Percentiles rank a stretch among this genome's conserved stretches.
These are phyloP conservation scores for Pentamera pediparva DNA, from an alignment of 53 echinoderm and acorn worm species.

Conservation along the genomic window DNA sequence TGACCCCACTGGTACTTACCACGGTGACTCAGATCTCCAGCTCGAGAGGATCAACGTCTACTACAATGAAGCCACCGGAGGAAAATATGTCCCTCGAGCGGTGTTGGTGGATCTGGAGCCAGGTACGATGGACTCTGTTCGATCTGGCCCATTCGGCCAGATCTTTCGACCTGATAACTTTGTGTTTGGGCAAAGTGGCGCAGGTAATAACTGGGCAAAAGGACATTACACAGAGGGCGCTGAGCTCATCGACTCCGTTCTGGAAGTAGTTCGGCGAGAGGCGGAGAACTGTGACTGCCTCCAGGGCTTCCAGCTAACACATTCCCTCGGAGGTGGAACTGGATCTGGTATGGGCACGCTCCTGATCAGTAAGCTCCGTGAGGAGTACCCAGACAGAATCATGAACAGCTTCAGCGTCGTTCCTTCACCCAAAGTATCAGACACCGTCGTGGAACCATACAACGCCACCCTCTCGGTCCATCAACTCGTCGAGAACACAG, in stretches of 20 bases:
- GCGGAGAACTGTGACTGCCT: conserved; percentile 86
- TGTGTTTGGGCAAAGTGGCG: conserved; percentile 93
- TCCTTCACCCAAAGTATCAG: conserved; percentile 92
- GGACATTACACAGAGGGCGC: conserved; percentile 99
- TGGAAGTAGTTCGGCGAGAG: conserved; percentile 86
- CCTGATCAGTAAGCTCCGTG: conserved; percentile 78
- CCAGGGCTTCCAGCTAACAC: conserved; percentile 92
- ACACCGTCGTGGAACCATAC: conserved; percentile 95
- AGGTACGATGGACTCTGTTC: conserved; percentile 95
- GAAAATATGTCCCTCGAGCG: conserved; percentile 78
- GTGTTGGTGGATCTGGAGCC: conserved; percentile 89
- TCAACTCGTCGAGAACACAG: conserved; percentile 85
- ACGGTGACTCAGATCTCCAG: conserved; percentile 79
- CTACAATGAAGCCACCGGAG: conserved; percentile 82
- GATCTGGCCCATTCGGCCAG: conserved; percentile 91
- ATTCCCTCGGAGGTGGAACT: conserved; percentile 87
- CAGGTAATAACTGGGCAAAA: conserved; percentile 96
- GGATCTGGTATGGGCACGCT: conserved; percentile 92
- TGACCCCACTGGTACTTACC: conserved; percentile 76
- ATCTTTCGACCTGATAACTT: conserved; percentile 98
- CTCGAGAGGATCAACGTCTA: conserved; percentile 82
- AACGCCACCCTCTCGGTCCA: conserved; percentile 93
- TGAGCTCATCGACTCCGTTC: conserved; percentile 80
- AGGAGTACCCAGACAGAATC: conserved; percentile 91
- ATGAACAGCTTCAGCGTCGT: conserved; percentile 89